Evolutionary conservation across 2,888 invertebrate genomes (phyloP).

Genomic region (Lithophane leautieri): DNA sequence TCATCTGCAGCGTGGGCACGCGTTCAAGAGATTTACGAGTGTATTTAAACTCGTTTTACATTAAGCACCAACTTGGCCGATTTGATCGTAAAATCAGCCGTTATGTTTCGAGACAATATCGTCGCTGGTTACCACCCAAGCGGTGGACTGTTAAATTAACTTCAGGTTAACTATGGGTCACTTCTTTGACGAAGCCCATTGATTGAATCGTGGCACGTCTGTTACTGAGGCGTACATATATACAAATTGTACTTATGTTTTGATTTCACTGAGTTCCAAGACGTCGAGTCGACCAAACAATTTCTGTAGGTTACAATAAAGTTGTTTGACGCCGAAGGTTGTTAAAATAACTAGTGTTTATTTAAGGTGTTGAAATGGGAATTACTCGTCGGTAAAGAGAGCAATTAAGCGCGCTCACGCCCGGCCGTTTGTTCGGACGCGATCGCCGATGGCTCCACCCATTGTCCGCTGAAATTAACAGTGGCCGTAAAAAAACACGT

Average conservation of each 20-base stretch:
- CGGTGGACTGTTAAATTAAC: constrained; percentile 82
- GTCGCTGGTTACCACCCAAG: constrained; percentile 86
- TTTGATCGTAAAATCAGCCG: constrained; percentile 88
- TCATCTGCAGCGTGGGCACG: constrained; percentile 84
- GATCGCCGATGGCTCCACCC: constrained; percentile 77
- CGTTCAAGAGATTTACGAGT: constrained; percentile 87
- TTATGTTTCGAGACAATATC: constrained; percentile 87
- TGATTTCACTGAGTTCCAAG: constrained; percentile 27
- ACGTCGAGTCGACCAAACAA: constrained; percentile 36
- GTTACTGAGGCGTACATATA: constrained; percentile 27
- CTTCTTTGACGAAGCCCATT: constrained; percentile 67
- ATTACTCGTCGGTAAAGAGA: constrained; percentile 80
- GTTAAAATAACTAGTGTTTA: constrained; percentile 69
- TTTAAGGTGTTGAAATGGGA: constrained; percentile 75
- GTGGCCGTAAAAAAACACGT: constrained; percentile 79
- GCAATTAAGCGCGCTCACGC: constrained; percentile 84
- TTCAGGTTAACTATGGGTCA: constrained; percentile 84
- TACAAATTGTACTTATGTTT: constrained; percentile 24
- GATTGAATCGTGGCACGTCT: constrained; percentile 63
- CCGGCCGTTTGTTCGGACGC: constrained; percentile 80
- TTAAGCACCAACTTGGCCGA: constrained; percentile 86
- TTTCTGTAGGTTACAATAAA: constrained; percentile 54
- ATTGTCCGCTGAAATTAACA: constrained; percentile 85
- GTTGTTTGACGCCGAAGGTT: constrained; percentile 65
- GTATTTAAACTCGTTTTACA: constrained; percentile 89